Evolutionary conservation across 2,888 invertebrate species (phyloP).

Genomic region (Mesorhabditis belari): DNA sequence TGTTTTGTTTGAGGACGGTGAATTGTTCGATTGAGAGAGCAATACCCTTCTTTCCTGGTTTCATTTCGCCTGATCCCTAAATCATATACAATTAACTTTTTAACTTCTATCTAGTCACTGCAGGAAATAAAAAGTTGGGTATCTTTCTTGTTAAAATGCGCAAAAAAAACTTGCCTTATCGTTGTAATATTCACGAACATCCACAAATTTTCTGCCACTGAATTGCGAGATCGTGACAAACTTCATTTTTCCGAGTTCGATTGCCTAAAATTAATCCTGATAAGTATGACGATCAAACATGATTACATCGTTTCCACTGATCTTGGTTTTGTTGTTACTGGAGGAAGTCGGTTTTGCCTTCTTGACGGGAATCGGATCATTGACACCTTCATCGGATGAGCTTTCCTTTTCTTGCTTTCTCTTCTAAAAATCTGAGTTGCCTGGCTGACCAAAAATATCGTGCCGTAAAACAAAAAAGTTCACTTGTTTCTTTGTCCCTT

Average conservation of each 20-base stretch:
- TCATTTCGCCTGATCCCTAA: conserved; percentile 32
- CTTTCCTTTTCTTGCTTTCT: neutral
- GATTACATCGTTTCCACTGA: neutral
- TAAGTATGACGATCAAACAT: no score
- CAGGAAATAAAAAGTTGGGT: neutral
- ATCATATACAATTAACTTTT: neutral
- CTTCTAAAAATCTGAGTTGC: no score
- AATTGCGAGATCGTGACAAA: conserved; percentile 32
- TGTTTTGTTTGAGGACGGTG: conserved; percentile 25
- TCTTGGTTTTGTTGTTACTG: neutral
- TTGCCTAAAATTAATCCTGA: conserved; percentile 19
- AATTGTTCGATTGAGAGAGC: conserved; percentile 33
- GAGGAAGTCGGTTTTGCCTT: neutral
- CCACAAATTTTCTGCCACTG: conserved; percentile 33
- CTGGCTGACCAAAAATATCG: no score
- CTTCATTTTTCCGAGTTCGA: conserved; percentile 34
- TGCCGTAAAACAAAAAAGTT: neutral
- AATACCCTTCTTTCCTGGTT: conserved; percentile 45
- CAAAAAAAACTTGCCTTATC: conserved; percentile 27
- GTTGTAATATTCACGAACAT: conserved; percentile 45
- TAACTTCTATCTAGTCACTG: neutral
- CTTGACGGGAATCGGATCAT: neutral
- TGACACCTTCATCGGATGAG: neutral
- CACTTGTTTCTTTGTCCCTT: neutral
- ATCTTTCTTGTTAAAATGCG: neutral